Percentiles rank a stretch among this genome's conserved stretches.
Evolutionary conservation across 2,113 vertebrate species (phyloP).

Genomic region (Rhadina sibilatrix): DNA sequence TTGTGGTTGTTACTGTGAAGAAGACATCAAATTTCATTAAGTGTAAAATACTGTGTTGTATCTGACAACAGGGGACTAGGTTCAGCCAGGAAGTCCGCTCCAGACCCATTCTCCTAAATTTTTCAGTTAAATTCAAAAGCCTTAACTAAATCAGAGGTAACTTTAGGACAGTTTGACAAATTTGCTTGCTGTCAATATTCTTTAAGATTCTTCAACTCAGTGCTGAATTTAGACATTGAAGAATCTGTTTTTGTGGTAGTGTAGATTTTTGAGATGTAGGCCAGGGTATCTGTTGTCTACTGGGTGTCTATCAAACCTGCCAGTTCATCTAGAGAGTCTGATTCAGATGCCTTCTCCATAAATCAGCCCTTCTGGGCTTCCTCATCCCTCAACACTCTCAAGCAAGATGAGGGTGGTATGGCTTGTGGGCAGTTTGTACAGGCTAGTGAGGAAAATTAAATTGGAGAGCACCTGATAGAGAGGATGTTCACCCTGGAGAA

Average conservation of each 20-base stretch:
- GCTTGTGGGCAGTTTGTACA: neutral
- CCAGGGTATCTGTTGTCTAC: neutral
- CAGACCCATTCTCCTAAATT: neutral
- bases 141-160: neutral
- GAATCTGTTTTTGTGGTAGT: neutral
- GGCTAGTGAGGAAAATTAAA: neutral
- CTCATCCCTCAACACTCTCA: neutral
- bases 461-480: neutral
- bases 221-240: neutral
- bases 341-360: neutral
- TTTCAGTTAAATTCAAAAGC: neutral
- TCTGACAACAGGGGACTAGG: neutral
- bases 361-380: neutral
- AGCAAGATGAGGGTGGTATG: neutral
- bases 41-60: neutral
- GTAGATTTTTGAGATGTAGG: neutral
- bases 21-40: neutral
- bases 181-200: neutral
- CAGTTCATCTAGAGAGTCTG: neutral
- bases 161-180: neutral
- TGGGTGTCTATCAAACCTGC: neutral
- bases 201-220: neutral
- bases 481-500: neutral
- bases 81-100: neutral
- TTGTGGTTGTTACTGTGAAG: neutral